Conservation (phyloP, 2,113 vertebrate genomes). For the Syrrhaptes paradoxus region DNA sequence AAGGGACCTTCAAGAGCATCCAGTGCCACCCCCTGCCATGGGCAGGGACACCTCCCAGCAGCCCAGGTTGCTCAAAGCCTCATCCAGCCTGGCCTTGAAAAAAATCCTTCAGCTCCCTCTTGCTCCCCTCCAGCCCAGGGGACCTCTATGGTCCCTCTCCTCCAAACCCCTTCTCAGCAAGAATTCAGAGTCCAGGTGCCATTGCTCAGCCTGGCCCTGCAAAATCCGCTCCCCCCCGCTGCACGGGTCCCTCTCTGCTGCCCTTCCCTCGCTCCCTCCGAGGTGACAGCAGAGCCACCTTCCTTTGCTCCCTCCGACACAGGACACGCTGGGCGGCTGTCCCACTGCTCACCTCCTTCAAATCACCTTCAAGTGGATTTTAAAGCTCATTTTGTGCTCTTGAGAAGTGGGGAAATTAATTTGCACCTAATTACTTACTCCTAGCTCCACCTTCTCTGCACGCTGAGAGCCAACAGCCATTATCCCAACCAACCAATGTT, state of each 20-base stretch:
- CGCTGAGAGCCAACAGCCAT: not conserved
- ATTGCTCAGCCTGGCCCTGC: not conserved
- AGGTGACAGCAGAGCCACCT: not conserved
- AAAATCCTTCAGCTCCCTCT: not conserved
- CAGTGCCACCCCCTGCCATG: too few relatives aligned
- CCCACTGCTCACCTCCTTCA: not conserved
- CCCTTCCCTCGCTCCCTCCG: rapidly evolving
- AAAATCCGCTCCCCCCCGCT: rapidly evolving
- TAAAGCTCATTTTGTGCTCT: not conserved
- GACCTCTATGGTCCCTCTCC: not conserved
- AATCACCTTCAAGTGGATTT: not conserved
- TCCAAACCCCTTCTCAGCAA: not conserved
- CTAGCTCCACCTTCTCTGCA: not conserved
- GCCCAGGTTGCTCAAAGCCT: too few relatives aligned
- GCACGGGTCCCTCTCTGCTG: not conserved
- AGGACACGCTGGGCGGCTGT: rapidly evolving
- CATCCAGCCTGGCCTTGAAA: too few relatives aligned
- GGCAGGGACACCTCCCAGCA: too few relatives aligned
- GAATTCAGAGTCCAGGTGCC: not conserved
- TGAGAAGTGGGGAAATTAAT: not conserved
- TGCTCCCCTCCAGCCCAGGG: not conserved
- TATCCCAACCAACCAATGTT: not conserved
- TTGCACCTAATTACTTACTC: slow-evolving; percentile 3
- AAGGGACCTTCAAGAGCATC: too few relatives aligned
- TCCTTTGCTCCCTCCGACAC: rapidly evolving